Evolutionary conservation across 2,113 vertebrate genomes (phyloP), one percentile per base, ranked within the genome.

Genomic region (Gymnorhina tibicen): DNA sequence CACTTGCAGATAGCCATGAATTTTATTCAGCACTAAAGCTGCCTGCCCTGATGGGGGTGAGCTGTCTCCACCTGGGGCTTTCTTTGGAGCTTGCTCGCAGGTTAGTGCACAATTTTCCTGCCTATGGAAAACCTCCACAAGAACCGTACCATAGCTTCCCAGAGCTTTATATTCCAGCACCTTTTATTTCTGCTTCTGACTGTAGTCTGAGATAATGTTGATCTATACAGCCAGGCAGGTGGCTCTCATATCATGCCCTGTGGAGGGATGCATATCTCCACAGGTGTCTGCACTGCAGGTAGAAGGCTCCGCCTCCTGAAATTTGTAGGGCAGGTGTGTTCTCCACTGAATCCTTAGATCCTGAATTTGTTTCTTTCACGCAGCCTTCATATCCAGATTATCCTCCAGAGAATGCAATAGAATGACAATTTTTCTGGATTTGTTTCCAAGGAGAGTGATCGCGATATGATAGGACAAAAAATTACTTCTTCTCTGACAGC

Each of bases 391-490:
- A 39, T 72, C 6, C 20, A 50, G 30, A 13, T 59, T 67, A 26
- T 55, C 9, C 20, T 52, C 14, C 12, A 33, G 47, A 72, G 5
- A 17, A 24, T n/a, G 19, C 7, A 50, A 28, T 3, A 0, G 1
- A 79, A 76, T 9, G 4, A 24, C 22, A 46, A 17, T 2, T 33
- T 86, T 60, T 73, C 68, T 93, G 49, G 4, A 27, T 53, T 94
- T 78, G 9, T 85, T 86, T 84, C 33, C 44, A 44, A 80, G 18
- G 20, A 64, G 63, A 80, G 23, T 27, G 20, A 30, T 64, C 0
- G 0, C 0, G 0, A 32, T 55, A n/a, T 12, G 16, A 30, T 21
- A 69, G 23, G 73, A 4, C 3, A 55, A 67, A 62, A 72, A 64
- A 47, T 21, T 5, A 27, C 21, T 70, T 35, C 2, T 75, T 75